Evolutionary conservation across 2,888 invertebrate species (phyloP), one percentile per base, ranked within the genome.

Genomic region (Uloborus plumipes): DNA sequence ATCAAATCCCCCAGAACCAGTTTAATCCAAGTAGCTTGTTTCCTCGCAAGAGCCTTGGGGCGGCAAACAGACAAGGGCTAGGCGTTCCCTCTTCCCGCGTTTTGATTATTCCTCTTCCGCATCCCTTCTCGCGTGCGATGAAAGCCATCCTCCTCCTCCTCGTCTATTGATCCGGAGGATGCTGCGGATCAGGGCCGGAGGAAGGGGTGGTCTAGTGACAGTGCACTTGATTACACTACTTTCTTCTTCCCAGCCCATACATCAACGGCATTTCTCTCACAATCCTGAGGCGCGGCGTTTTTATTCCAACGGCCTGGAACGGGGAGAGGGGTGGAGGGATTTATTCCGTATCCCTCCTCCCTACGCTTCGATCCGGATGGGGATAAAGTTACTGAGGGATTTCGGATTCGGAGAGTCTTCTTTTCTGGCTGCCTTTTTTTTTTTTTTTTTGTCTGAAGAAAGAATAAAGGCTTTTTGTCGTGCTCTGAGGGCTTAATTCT

Each of bases 201-300:
- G 26, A 26, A 26, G 26, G 75, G 66, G 61, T 61, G 69, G 75
- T 61, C 67, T 76, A 76, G 75, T 76, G 75, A 76, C 75, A 76
- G 67, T 67, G 75, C 67, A 67, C 75, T 76, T 76, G 75, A 76
- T 76, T 76, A 76, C 75, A 76, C 75, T 76, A 67, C 61, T 61
- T 76, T 76, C 61, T 67, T 76, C 53, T 18, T 49, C 31, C 39
- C 18, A 15, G 50, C 51, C 66, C 75, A 76, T 76, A 61, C 75
- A 76, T 76, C 75, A 76, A 51, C 61, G 59, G 22, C 50, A 47
- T 51, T 31, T 49, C 53, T 61, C 59, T 47, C 61, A 31, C 75
- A 61, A 76, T 67, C 66, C 75, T 59, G 51, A 31, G 53, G 26
- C 50, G 66, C 75, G 67, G 61, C 58, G 66, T 67, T 76, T 76